Conservation (phyloP, 2,888 invertebrate species). For the Argyresthia albistria region DNA sequence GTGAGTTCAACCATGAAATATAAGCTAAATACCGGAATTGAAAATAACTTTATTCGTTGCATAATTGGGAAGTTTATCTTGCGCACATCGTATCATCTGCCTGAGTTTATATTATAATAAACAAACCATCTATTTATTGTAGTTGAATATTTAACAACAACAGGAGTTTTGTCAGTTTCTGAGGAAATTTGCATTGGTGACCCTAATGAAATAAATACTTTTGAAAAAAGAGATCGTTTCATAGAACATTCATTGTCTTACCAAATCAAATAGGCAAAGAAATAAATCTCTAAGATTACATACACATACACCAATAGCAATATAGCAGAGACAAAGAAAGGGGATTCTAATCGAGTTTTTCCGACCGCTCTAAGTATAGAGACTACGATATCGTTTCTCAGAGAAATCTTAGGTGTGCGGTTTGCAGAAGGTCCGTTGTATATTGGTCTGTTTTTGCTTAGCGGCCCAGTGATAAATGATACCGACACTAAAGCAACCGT, state of each 20-base stretch:
- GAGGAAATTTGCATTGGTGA: too few relatives aligned
- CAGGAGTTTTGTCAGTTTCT: too few relatives aligned
- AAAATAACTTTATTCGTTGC: slow-evolving; percentile 36
- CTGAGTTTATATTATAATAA: too few relatives aligned
- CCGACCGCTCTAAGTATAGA: not conserved
- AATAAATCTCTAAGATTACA: not conserved
- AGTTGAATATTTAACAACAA: too few relatives aligned
- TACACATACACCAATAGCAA: not conserved
- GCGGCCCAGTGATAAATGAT: slow-evolving; percentile 24
- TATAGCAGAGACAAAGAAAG: not conserved
- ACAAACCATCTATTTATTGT: too few relatives aligned
- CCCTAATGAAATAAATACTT: too few relatives aligned
- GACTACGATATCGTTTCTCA: not conserved
- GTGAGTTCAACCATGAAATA: slow-evolving; percentile 41
- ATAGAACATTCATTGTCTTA: too few relatives aligned
- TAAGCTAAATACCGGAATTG: slow-evolving; percentile 31
- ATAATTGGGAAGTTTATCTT: slow-evolving; percentile 7
- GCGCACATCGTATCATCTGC: too few relatives aligned
- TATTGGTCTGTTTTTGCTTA: slow-evolving; percentile 8
- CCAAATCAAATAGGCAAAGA: too few relatives aligned
- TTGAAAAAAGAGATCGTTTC: too few relatives aligned
- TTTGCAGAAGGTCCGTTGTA: slow-evolving; percentile 3
- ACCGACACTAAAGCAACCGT: not conserved
- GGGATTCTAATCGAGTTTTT: slow-evolving; percentile 1
- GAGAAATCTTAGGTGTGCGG: slow-evolving; percentile 3